Conservation (phyloP, 1,140 invertebrate genomes). For the Littorina saxatilis region DNA sequence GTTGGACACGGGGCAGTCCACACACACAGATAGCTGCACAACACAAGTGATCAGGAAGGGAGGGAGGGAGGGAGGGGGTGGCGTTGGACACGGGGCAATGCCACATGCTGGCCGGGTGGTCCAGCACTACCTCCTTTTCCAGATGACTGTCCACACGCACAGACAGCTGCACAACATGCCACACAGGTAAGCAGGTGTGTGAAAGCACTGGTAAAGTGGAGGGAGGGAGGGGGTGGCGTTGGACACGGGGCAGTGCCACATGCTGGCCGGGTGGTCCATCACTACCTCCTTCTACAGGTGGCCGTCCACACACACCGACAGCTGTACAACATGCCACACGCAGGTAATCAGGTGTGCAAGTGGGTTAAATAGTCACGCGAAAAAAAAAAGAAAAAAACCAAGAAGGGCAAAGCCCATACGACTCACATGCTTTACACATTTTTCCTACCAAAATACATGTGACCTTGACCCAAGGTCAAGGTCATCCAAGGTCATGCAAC, state of each 20-base stretch:
- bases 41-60: too few relatives aligned
- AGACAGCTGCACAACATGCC: slow-evolving; percentile 47
- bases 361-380: too few relatives aligned
- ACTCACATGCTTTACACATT: too few relatives aligned
- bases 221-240: slow-evolving; percentile 39
- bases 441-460: too few relatives aligned
- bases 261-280: slow-evolving; percentile 57
- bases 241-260: slow-evolving; percentile 6
- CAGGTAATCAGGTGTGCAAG: too few relatives aligned
- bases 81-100: slow-evolving; percentile 20
- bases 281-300: slow-evolving; percentile 51
- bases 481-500: too few relatives aligned
- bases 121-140: slow-evolving; percentile 54
- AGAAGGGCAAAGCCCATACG: too few relatives aligned
- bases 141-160: slow-evolving; percentile 59
- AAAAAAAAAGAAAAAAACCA: too few relatives aligned
- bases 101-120: slow-evolving; percentile 51
- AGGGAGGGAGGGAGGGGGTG: slow-evolving; percentile 38
- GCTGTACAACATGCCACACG: slow-evolving; percentile 44
- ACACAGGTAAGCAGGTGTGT: too few relatives aligned
- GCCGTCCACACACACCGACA: slow-evolving; percentile 57
- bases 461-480: too few relatives aligned
- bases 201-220: too few relatives aligned
- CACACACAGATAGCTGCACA: too few relatives aligned
- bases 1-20: slow-evolving; percentile 19